Conservation (phyloP, 2,888 invertebrate species). For the Nymphalis urticae region DNA sequence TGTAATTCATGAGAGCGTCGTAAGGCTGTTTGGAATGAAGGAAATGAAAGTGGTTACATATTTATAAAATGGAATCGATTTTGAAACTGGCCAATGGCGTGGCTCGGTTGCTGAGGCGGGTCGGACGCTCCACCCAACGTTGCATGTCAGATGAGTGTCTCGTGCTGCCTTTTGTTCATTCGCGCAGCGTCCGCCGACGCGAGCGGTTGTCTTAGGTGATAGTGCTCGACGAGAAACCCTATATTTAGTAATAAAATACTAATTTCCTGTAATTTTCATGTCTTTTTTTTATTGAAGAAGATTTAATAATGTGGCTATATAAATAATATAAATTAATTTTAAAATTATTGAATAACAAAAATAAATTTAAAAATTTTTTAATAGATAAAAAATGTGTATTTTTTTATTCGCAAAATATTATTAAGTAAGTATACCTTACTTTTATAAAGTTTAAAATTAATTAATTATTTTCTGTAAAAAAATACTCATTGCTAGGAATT, state of each 20-base stretch:
- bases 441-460: too few species aligned
- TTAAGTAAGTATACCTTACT: too few species aligned
- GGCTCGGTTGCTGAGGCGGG: slow-evolving; percentile 69
- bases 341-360: too few species aligned
- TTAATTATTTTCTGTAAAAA: too few species aligned
- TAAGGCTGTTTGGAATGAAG: slow-evolving; percentile 46
- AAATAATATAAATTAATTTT: too few species aligned
- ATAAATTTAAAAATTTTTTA: too few species aligned
- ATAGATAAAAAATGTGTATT: too few species aligned
- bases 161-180: slow-evolving; percentile 71
- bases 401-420: too few species aligned
- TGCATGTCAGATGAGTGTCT: slow-evolving; percentile 73
- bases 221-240: too few species aligned
- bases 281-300: not conserved
- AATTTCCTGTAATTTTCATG: not conserved
- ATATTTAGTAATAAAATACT: not conserved
- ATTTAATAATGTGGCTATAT: not conserved
- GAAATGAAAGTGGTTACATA: slow-evolving; percentile 77
- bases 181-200: slow-evolving; percentile 61
- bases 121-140: slow-evolving; percentile 66
- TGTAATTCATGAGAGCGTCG: slow-evolving; percentile 27
- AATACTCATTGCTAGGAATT: too few species aligned
- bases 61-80: slow-evolving; percentile 82
- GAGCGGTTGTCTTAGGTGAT: slow-evolving; percentile 45
- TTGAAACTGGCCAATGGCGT: slow-evolving; percentile 77